Conservation (phyloP, 2,888 invertebrate species). For the Eristalis arbustorum region DNA sequence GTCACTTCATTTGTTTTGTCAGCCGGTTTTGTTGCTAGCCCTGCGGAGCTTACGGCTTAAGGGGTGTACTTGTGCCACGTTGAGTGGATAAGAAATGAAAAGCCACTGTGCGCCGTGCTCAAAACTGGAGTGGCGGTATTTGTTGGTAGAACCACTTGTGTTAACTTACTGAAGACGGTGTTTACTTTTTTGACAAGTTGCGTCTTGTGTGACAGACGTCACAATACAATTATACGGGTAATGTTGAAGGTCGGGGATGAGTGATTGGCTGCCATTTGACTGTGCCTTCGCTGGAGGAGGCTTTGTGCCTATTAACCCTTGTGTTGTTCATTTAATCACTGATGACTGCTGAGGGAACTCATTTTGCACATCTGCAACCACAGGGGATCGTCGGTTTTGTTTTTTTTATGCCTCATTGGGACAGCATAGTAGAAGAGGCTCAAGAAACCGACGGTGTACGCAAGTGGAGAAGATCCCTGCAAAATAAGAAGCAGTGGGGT, state of each 20-base stretch:
- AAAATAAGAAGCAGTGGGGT: too few relatives aligned
- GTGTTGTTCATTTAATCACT: background rate
- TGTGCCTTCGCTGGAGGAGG: background rate
- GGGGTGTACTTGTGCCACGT: conserved; percentile 15
- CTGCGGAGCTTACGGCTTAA: conserved; percentile 55
- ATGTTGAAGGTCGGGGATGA: background rate
- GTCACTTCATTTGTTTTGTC: conserved; percentile 63
- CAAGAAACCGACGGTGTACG: too few relatives aligned
- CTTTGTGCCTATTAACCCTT: background rate
- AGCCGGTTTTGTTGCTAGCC: conserved; percentile 16
- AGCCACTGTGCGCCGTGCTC: conserved; percentile 28
- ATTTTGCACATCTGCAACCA: background rate
- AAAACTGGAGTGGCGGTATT: conserved; percentile 18
- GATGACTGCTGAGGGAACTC: background rate
- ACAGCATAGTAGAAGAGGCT: too few relatives aligned
- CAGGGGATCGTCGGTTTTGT: background rate
- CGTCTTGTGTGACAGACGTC: conserved; percentile 10
- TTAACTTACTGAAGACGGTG: conserved; percentile 21
- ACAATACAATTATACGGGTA: background rate
- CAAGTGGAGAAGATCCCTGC: too few relatives aligned
- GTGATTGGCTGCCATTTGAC: background rate
- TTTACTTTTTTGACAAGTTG: conserved; percentile 32
- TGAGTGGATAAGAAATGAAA: conserved; percentile 54
- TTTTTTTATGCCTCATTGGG: too few relatives aligned
- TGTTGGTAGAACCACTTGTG: conserved; percentile 22